Base-by-base conservation (phyloP, 2,797 vertebrate species). In the Coilia nasus region DNA sequence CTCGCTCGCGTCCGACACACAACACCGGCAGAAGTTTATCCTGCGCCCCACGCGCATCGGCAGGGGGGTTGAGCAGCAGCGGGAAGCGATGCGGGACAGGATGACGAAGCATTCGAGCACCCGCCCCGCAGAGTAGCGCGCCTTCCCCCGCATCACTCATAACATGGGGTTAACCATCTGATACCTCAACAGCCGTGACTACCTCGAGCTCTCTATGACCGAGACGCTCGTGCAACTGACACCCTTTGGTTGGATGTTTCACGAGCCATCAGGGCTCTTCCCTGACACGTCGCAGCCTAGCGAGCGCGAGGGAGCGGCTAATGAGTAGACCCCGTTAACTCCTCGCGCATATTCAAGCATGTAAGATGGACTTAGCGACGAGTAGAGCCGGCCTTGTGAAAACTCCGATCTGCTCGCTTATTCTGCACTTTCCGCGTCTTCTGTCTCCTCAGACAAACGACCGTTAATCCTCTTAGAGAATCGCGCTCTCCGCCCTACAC, bases 381-480 rank as follows among this genome's bases (percentile, higher is more conserved):
- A 31, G 64, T 28, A 31, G 31, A 31, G 2, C 64, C 15, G 64
- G 64, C 2, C 31, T 31, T 67, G 15, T 15, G 15, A 31, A 67
- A 28, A 67, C 12, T 67, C 12, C 23, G 2, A 25, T 67, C 28
- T 14, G 62, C 35, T 41, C 25, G 62, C 10, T 28, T 67, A 6
- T 12, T 31, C 4, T 5, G 64, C 64, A 67, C 25, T 67, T 67
- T 67, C 64, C 28, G 6, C 11, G 25, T 31, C 23, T 9, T 3
- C 0, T 31, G 31, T 35, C 71, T 78, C 71, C 35, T 78, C 31
- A 41, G 71, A 31, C 5, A 21, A 6, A 41, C 17, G 71, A 9
- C 14, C 17, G 31, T 92, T 92, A 95, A 96, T 94, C 95, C 92
- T 93, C 93, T 96, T 95, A 94, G 89, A 87, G 93, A 95, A 95